Conservation (phyloP, 2,113 vertebrate species). For the Maccullochella peelii region DNA sequence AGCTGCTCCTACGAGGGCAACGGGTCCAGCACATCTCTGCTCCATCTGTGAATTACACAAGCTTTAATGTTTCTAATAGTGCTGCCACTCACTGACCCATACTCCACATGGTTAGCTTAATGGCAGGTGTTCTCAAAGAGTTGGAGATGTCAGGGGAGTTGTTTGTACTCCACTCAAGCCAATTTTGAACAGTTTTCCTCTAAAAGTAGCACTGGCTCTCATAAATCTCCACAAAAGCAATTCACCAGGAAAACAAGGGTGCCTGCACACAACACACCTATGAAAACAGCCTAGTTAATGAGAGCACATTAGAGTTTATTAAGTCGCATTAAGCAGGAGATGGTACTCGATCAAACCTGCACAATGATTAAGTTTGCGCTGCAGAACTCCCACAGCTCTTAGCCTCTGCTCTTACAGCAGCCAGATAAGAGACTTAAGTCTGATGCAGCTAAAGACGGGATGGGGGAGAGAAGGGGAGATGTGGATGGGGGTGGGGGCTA, state of each 20-base stretch:
- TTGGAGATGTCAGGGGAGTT: slow-evolving; percentile 34
- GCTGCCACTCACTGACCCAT: slow-evolving; percentile 37
- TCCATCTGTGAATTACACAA: slow-evolving; percentile 60
- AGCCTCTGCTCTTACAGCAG: slow-evolving; percentile 34
- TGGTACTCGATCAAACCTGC: slow-evolving; percentile 47
- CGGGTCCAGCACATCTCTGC: slow-evolving; percentile 56
- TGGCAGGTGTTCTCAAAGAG: slow-evolving; percentile 51
- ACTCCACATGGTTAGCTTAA: slow-evolving; percentile 14
- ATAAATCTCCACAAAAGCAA: slow-evolving; percentile 3
- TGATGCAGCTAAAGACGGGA: slow-evolving; percentile 54
- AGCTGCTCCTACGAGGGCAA: slow-evolving; percentile 62
- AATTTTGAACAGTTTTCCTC: neutral
- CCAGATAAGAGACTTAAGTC: slow-evolving; percentile 66
- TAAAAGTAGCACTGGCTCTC: slow-evolving; percentile 20
- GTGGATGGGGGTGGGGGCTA: slow-evolving; percentile 30
- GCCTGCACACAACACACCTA: neutral
- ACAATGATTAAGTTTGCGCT: slow-evolving; percentile 55
- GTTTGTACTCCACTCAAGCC: slow-evolving; percentile 35
- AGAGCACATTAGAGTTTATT: slow-evolving; percentile 38
- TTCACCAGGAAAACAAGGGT: slow-evolving; percentile 8
- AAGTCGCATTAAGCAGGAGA: slow-evolving; percentile 39
- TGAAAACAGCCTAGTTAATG: slow-evolving; percentile 29
- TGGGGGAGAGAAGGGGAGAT: slow-evolving; percentile 40
- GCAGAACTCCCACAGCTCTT: slow-evolving; percentile 61
- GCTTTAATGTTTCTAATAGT: slow-evolving; percentile 57